A percentile compares a stretch with the other conserved stretches of the same genome.
Conservation (phyloP, 2,888 invertebrate genomes). For the Harmothoe impar region DNA sequence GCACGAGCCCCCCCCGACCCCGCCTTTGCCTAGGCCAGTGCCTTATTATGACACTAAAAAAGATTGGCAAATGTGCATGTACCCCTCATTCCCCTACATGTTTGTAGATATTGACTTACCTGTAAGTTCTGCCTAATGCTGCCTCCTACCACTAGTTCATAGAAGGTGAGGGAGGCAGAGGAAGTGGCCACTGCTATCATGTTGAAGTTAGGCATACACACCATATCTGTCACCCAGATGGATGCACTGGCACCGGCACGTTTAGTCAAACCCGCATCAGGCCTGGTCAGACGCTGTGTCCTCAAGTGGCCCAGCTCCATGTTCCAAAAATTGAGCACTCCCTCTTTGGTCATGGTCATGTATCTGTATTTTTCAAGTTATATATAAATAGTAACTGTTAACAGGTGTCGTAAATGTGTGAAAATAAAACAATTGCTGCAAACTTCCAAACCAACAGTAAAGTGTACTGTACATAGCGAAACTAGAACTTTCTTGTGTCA, state of each 20-base stretch:
- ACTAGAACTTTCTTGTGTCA: no score
- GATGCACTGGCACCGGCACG: not conserved
- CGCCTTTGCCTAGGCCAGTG: no score
- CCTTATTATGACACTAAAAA: no score
- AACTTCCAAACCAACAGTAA: no score
- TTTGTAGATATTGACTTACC: not conserved
- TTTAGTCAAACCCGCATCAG: not conserved
- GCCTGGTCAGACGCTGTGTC: constrained; percentile 67
- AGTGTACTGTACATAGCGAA: no score
- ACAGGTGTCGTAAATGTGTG: no score
- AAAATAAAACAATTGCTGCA: no score
- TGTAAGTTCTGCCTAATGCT: constrained; percentile 33
- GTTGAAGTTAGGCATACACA: constrained; percentile 90
- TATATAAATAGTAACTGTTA: no score
- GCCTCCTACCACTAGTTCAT: constrained; percentile 80
- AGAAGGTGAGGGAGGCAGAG: constrained; percentile 91
- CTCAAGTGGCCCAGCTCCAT: constrained; percentile 86
- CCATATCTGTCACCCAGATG: constrained; percentile 89
- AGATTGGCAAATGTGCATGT: no score
- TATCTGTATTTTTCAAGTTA: constrained; percentile 87
- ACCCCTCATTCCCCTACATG: no score
- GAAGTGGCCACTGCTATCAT: constrained; percentile 91
- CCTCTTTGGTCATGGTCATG: constrained; percentile 90
- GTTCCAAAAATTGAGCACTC: constrained; percentile 91
- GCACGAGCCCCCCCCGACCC: no score